phyloP scores from a whole-genome alignment of 2,797 vertebrate genomes.

The Cheirogaleus major region DNA sequence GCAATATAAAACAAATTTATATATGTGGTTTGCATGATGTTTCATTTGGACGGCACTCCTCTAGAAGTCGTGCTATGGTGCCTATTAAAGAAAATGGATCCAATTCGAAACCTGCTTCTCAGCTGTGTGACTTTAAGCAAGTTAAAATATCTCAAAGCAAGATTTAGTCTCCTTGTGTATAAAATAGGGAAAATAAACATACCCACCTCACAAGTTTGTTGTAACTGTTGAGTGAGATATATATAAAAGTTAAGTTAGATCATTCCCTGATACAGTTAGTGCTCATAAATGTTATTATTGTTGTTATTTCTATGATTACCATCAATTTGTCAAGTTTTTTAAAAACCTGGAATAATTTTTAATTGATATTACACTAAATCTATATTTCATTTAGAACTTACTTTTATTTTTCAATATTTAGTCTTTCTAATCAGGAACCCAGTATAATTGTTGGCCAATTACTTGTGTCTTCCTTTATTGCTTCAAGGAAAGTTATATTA shows the following conservation, averaged over 20 bases:
- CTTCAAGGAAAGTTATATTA: neutral
- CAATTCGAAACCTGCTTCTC: neutral
- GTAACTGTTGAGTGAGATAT: neutral
- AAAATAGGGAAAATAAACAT: neutral
- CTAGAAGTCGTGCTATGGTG: neutral
- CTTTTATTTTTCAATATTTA: neutral
- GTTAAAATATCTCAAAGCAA: neutral
- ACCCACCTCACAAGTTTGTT: neutral
- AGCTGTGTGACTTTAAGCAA: neutral
- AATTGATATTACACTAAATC: neutral
- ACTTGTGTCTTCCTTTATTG: neutral
- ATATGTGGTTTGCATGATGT: neutral
- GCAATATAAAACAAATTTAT: neutral
- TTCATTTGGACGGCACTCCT: neutral
- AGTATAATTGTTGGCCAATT: neutral
- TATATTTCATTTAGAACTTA: neutral
- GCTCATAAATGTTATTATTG: neutral
- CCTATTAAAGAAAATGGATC: neutral
- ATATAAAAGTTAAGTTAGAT: neutral
- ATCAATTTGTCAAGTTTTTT: neutral
- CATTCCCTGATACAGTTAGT: neutral
- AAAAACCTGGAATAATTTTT: slow-evolving; percentile 26
- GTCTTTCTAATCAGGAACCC: neutral
- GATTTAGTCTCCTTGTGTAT: neutral
- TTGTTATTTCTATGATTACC: neutral